Evolutionary conservation across 2,113 vertebrate species (phyloP).

Genomic region (Anseranas semipalmata): DNA sequence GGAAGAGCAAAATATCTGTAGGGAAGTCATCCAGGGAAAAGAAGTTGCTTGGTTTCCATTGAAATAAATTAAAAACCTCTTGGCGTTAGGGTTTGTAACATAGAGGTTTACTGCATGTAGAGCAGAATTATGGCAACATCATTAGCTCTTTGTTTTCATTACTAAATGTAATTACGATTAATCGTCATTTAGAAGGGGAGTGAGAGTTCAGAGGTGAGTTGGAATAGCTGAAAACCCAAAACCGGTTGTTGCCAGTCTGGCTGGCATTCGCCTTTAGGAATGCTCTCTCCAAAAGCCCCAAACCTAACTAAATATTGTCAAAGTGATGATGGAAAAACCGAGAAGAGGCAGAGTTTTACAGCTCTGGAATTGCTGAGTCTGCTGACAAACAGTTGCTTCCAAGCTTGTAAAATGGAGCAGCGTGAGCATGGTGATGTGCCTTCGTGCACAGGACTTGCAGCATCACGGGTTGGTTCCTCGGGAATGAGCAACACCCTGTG

Average conservation of each 20-base stretch:
- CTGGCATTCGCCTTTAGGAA: not conserved
- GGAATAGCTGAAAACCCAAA: not conserved
- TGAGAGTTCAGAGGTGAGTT: not conserved
- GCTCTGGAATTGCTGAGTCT: not conserved
- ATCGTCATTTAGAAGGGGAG: not conserved
- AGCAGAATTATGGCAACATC: not conserved
- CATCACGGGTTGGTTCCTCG: not conserved
- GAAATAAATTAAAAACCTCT: not conserved
- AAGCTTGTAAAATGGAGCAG: not conserved
- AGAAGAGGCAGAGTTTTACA: not conserved
- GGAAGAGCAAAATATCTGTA: not conserved
- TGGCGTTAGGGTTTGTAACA: not conserved
- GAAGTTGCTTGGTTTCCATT: slow-evolving; percentile 33
- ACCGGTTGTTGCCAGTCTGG: not conserved
- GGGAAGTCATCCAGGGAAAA: slow-evolving; percentile 2
- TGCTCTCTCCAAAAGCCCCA: not conserved
- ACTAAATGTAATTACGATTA: not conserved
- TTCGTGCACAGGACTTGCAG: not conserved
- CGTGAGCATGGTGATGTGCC: not conserved
- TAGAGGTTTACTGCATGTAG: not conserved
- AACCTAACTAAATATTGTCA: not conserved
- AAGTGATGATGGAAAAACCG: not conserved
- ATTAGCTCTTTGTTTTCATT: not conserved
- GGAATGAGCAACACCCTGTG: not conserved
- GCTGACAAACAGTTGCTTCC: not conserved